Evolutionary conservation across 2,888 invertebrate genomes (phyloP).

Genomic region (Operophtera brumata): DNA sequence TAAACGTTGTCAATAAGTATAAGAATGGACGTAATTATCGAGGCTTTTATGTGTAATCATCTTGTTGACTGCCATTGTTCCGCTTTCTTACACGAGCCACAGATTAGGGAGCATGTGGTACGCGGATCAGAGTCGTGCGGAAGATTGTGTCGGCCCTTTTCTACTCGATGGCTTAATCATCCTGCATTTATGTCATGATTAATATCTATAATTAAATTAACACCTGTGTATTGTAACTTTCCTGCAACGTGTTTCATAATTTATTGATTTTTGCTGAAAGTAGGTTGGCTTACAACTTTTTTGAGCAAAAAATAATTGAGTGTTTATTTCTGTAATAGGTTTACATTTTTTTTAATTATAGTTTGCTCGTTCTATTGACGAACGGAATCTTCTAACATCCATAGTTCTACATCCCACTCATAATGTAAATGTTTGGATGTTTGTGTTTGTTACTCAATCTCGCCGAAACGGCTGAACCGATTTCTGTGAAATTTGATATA

Average conservation of each 20-base stretch:
- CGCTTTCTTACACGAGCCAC: conserved; percentile 43
- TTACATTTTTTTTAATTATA: no score
- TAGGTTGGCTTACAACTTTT: not conserved
- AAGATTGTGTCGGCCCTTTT: conserved; percentile 31
- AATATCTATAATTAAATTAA: conserved; percentile 29
- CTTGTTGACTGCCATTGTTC: conserved; percentile 60
- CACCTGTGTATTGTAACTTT: conserved; percentile 25
- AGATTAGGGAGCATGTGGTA: conserved; percentile 8
- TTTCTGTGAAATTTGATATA: no score
- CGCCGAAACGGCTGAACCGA: no score
- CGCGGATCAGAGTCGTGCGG: conserved; percentile 21
- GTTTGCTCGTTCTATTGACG: no score
- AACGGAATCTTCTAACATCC: no score
- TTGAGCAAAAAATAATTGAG: no score
- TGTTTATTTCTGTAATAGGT: no score
- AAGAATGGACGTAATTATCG: conserved; percentile 47
- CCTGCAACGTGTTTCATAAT: conserved; percentile 13
- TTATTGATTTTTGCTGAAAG: not conserved
- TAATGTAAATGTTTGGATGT: no score
- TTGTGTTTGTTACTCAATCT: no score
- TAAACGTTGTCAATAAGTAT: conserved; percentile 39
- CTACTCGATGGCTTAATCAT: conserved; percentile 34
- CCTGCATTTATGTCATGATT: conserved; percentile 28
- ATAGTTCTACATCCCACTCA: no score
- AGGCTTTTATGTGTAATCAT: conserved; percentile 45